These are phyloP conservation scores for Lysandra coridon DNA, from an alignment of 2,888 invertebrate species.

Conservation along the genomic window DNA sequence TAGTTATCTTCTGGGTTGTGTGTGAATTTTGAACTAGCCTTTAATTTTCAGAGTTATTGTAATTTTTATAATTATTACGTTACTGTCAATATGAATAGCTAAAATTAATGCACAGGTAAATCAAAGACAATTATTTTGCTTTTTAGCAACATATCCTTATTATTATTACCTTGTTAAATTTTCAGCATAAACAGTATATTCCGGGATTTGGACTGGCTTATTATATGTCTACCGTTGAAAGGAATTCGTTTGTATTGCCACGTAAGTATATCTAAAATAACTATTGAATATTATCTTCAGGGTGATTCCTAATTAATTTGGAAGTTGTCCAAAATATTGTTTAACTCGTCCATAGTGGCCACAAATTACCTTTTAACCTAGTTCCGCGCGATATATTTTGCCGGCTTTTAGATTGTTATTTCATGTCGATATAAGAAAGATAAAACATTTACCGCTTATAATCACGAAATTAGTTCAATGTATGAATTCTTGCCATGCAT, in stretches of 20 bases:
- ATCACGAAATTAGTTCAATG: not conserved
- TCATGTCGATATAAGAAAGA: slow-evolving; percentile 17
- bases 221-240: not conserved
- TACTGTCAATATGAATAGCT: no score
- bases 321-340: slow-evolving; percentile 36
- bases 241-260: not conserved
- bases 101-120: no score
- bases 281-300: slow-evolving; percentile 29
- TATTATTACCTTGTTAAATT: not conserved
- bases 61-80: no score
- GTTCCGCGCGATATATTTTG: not conserved
- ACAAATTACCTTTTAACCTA: slow-evolving; percentile 24
- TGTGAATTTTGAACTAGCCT: not conserved
- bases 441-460: not conserved
- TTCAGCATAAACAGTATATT: not conserved
- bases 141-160: no score
- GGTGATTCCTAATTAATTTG: slow-evolving; percentile 37
- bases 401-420: not conserved
- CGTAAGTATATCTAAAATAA: slow-evolving; percentile 28
- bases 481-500: not conserved
- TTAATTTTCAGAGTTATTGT: not conserved
- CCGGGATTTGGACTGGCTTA: not conserved
- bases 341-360: slow-evolving; percentile 21
- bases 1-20: not conserved
- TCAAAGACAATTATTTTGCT: no score